A percentile compares a stretch with the other conserved stretches of the same genome.
Evolutionary conservation across 1,140 invertebrate genomes (phyloP).

Genomic region (Drosophila novamexicana): DNA sequence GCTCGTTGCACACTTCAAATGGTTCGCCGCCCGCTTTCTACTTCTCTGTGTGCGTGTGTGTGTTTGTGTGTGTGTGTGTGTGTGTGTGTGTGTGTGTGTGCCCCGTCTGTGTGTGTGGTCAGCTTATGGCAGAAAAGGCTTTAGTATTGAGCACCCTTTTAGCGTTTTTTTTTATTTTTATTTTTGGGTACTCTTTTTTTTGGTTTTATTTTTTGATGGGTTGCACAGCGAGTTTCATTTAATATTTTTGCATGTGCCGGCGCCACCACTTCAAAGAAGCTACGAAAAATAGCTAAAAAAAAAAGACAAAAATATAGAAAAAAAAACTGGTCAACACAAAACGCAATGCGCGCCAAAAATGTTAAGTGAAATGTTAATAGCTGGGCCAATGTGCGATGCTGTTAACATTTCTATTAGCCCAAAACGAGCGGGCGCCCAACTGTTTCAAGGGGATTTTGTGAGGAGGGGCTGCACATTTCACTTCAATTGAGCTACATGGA

Average conservation of each 20-base stretch:
- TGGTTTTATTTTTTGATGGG: conserved; percentile 26
- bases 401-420: conserved; percentile 68
- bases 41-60: neutral
- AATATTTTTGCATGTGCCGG: conserved; percentile 71
- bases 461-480: conserved; percentile 12
- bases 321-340: conserved; percentile 25
- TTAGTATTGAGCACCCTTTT: conserved; percentile 78
- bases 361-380: conserved; percentile 79
- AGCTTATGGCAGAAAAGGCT: conserved; percentile 76
- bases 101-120: conserved; percentile 71
- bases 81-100: conserved; percentile 27
- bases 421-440: conserved; percentile 4
- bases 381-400: conserved; percentile 41
- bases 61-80: conserved; percentile 1
- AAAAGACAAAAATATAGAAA: neutral
- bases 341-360: conserved; percentile 62
- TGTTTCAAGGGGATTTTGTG: neutral
- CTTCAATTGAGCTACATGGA: conserved; percentile 21
- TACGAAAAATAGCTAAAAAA: conserved; percentile 43
- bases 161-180: conserved; percentile 37
- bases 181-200: conserved; percentile 42
- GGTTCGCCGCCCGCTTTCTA: conserved; percentile 14
- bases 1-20: conserved; percentile 64
- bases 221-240: conserved; percentile 64
- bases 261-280: conserved; percentile 74